Conservation (phyloP, 2,113 vertebrate genomes). For the Burhinus bistriatus region DNA sequence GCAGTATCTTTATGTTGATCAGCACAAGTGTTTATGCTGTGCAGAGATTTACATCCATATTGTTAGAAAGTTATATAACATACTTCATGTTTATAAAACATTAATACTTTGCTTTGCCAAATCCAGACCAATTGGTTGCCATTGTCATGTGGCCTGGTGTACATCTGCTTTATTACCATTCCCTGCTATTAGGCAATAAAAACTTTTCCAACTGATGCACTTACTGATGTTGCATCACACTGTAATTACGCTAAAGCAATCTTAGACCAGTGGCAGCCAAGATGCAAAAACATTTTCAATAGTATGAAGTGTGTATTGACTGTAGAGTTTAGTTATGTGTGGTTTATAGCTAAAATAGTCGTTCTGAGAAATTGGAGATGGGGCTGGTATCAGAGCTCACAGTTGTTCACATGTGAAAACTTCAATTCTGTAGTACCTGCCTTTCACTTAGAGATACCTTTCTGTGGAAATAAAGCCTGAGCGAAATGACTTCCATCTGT, state of each 20-base stretch:
- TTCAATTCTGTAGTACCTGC: neutral
- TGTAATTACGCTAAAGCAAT: slow-evolving; percentile 31
- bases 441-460: neutral
- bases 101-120: slow-evolving; percentile 45
- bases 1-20: slow-evolving; percentile 45
- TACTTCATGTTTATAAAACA: slow-evolving; percentile 14
- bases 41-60: slow-evolving; percentile 27
- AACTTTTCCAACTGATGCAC: slow-evolving; percentile 30
- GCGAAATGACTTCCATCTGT: neutral
- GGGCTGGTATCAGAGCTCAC: neutral
- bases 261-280: slow-evolving; percentile 32
- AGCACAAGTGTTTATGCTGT: slow-evolving; percentile 22
- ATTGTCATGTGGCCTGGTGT: slow-evolving; percentile 13
- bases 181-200: slow-evolving; percentile 42
- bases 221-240: neutral
- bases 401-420: neutral
- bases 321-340: neutral
- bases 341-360: neutral
- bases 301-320: neutral
- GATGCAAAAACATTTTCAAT: neutral
- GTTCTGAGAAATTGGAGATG: neutral
- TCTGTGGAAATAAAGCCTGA: neutral
- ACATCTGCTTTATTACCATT: slow-evolving; percentile 44
- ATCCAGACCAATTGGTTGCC: slow-evolving; percentile 40
- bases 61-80: slow-evolving; percentile 1